Conservation (phyloP, 2,797 vertebrate species). For the Pangasius krempfi region DNA sequence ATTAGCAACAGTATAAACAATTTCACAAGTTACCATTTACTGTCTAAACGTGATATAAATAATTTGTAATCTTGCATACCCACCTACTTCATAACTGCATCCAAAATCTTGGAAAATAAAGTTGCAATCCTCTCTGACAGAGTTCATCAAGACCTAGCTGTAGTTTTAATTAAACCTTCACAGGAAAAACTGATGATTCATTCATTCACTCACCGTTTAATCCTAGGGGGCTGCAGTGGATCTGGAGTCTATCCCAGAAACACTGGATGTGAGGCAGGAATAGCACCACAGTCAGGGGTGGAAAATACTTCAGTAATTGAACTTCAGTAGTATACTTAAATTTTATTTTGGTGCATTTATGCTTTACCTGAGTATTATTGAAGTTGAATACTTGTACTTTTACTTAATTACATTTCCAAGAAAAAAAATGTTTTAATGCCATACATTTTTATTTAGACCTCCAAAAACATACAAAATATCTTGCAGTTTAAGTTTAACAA, state of each 20-base stretch:
- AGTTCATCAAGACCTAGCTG: not conserved
- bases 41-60: not conserved
- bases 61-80: not conserved
- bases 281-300: not conserved
- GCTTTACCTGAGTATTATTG: not conserved
- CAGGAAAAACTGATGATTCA: not conserved
- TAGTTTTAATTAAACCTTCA: not conserved
- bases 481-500: not conserved
- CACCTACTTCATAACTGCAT: not conserved
- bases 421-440: not conserved
- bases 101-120: not conserved
- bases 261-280: not conserved
- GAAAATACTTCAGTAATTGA: not conserved
- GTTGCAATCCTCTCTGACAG: not conserved
- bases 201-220: not conserved
- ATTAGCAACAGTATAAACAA: not conserved
- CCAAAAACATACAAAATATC: not conserved
- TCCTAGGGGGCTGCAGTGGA: not conserved
- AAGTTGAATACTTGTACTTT: not conserved
- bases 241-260: not conserved
- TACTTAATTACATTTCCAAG: not conserved
- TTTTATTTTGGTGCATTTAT: not conserved
- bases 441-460: not conserved
- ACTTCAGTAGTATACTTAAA: not conserved
- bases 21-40: not conserved